Base-by-base conservation (phyloP, 2,113 vertebrate species). In the Mixornis gularis region DNA sequence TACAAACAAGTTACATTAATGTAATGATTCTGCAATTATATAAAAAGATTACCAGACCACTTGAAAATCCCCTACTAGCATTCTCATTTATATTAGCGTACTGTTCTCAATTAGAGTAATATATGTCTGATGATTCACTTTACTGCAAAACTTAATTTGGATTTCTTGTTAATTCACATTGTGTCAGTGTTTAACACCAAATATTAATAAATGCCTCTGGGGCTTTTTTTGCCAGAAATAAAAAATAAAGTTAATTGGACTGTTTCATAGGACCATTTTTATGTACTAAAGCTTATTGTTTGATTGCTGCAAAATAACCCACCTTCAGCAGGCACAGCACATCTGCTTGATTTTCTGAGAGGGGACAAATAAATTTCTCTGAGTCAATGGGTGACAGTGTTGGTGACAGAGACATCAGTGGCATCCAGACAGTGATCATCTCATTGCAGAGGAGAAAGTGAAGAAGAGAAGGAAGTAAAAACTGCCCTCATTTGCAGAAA, bases 1-100 rank as follows among this genome's bases (percentile, higher is more conserved):
- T 82, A 69, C 59, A 93, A 20, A 13, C 29, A 69, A 82, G 63
- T 82, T 72, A 79, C 43, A 79, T 29, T 82, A 58, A 58, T 49
- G 59, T 79, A 94, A 76, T 87, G 71, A 65, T 79, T 88, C 52
- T 94, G 34, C 63, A 94, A 41, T 91, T 91, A 74, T 62, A 38
- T 60, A 41, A 68, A 86, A 74, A 89, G 20, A 79, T 89, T 89
- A 82, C 60, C 38, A 81, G 64, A 32, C 44, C 63, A 71, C 78
- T 72, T 91, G 72, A 93, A 95, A 89, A 85, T 93, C 66, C n/a
- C 40, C 40, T 89, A 62, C 59, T 65, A 93, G 25, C 55, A 44
- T 88, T 90, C 63, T 81, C 32, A 76, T 68, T 85, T 58, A 56
- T 82, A 81, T 72, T 48, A 91, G 24, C 0, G 0, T 89, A 80